Base-by-base conservation (phyloP, 2,113 vertebrate species). In the Maccullochella peelii region DNA sequence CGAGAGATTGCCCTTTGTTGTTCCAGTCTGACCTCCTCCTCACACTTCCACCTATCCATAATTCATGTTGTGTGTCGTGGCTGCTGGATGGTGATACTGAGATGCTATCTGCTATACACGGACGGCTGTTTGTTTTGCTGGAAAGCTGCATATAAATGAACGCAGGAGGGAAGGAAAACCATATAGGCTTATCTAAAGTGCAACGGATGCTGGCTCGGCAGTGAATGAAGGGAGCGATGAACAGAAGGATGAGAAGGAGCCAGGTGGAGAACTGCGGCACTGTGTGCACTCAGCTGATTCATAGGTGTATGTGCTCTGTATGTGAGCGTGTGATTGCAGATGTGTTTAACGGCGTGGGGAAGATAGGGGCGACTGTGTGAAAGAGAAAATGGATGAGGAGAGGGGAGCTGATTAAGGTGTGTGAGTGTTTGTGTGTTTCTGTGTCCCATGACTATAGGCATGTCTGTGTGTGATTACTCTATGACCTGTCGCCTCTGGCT, bases 61-160 rank as follows among this genome's bases (percentile, higher is more conserved):
- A 94, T 93, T 92, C 93, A 94, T 92, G 79, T 23, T 50, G 16
- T 59, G 77, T 84, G 81, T 83, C 47, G 82, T 74, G 71, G 84
- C 84, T 83, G 84, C 75, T 66, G 85, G 84, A 77, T 81, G 77
- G 67, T 57, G 90, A 90, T 92, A 82, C 86, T 9, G 71, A 84
- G 91, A 91, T 89, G 79, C 74, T 74, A 90, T 92, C 92, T 78
- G 88, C 83, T 44, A 40, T 82, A 83, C 84, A 89, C 42, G 71
- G 70, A 85, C 27, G 73, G 54, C 61, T 89, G 83, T 90, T 93
- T 93, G 91, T 91, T 91, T 89, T 83, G 77, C 84, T 54, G 68
- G 59, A 85, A 84, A 91, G 88, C 76, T 84, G 89, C 88, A 92
- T 91, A 85, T 87, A 88, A 91, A 93, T 93, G 86, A 90, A 90